These are phyloP conservation scores for Hapalemur alaotrensis DNA, from an alignment of 2,797 vertebrate species.

Conservation along the genomic window DNA sequence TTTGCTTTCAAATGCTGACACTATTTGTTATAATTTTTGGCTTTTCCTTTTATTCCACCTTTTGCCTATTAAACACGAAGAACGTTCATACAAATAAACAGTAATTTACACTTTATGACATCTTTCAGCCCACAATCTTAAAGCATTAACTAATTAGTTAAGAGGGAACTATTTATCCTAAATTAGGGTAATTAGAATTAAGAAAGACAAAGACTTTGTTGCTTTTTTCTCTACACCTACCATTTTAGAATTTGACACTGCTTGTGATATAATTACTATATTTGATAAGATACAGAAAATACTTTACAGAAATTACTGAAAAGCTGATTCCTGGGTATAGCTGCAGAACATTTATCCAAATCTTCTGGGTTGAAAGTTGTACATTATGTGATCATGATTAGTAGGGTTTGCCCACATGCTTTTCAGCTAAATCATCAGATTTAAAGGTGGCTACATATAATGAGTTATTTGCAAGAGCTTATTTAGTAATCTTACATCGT, in stretches of 20 bases:
- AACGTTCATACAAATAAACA: background rate
- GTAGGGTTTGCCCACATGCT: background rate
- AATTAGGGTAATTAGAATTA: background rate
- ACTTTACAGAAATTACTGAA: background rate
- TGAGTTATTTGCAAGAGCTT: background rate
- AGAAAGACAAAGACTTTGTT: background rate
- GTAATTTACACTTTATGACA: background rate
- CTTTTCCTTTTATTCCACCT: background rate
- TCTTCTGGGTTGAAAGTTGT: background rate
- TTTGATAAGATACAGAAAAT: background rate
- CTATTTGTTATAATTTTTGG: background rate
- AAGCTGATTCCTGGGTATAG: background rate
- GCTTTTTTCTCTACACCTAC: background rate
- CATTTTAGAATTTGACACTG: background rate
- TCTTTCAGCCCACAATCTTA: background rate
- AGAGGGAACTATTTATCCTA: background rate
- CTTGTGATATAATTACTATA: background rate
- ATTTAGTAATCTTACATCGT: background rate
- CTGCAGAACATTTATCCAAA: background rate
- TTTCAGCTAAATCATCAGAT: background rate
- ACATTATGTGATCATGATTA: background rate
- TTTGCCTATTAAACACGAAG: background rate
- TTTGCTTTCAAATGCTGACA: background rate
- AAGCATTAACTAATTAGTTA: constrained; percentile 24
- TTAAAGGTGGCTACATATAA: background rate